Percentiles rank a stretch among this genome's conserved stretches.
Evolutionary conservation across 2,888 invertebrate species (phyloP).

Genomic region (Chrysopilus asiliformis): DNA sequence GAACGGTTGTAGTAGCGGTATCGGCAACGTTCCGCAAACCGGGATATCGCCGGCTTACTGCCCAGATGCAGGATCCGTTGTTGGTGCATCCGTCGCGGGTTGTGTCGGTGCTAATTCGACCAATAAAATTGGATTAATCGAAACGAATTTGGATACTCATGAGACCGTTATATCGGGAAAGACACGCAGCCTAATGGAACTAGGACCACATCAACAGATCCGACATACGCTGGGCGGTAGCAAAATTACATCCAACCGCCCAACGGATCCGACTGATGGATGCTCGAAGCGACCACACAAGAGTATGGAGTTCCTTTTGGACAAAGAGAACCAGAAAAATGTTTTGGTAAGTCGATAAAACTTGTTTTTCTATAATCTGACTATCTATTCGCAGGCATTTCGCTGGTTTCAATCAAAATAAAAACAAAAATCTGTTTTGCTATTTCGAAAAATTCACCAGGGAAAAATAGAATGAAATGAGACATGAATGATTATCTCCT

Average conservation of each 20-base stretch:
- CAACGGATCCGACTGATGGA: constrained; percentile 11
- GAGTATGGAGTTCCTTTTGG: constrained; percentile 91
- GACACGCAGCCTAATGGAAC: constrained; percentile 53
- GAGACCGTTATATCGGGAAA: constrained; percentile 48
- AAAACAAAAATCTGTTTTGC: too few relatives aligned
- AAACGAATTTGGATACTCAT: constrained; percentile 77
- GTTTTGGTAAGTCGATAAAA: constrained; percentile 60
- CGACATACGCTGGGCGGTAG: constrained; percentile 13
- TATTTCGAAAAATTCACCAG: too few relatives aligned
- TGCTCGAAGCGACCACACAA: constrained; percentile 53
- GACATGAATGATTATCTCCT: too few relatives aligned
- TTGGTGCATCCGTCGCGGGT: constrained; percentile 17
- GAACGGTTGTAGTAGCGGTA: constrained; percentile 18
- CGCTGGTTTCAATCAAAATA: too few relatives aligned
- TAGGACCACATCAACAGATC: constrained; percentile 36
- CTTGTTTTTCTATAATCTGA: not conserved
- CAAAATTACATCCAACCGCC: constrained; percentile 2
- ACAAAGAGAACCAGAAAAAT: constrained; percentile 79
- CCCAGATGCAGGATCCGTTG: not conserved
- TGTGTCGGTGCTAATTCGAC: constrained; percentile 1
- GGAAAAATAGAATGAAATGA: too few relatives aligned
- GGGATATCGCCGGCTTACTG: not conserved
- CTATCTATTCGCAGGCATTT: too few relatives aligned
- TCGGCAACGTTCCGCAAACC: not conserved
- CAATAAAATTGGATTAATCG: constrained; percentile 58